phyloP scores from a whole-genome alignment of 1,140 invertebrate species.

The Diprion similis region DNA sequence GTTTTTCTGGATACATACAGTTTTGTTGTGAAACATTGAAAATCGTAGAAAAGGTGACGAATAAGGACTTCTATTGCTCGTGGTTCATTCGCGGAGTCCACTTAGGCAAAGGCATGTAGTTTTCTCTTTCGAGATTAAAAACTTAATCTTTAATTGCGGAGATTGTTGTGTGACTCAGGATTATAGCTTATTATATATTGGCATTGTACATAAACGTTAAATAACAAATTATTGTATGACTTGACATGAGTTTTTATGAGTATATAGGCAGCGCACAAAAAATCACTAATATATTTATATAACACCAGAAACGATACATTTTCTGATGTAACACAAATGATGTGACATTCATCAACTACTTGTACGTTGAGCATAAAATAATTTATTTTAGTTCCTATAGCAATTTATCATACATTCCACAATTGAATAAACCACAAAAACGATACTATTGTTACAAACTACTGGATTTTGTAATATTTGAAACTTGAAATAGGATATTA shows the following conservation, averaged over 20 bases:
- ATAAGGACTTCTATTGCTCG: neutral
- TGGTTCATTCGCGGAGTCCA: neutral
- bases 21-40: too few species aligned
- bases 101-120: neutral
- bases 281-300: neutral
- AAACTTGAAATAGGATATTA: neutral
- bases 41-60: too few species aligned
- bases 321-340: neutral
- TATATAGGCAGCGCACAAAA: conserved; percentile 2
- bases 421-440: neutral
- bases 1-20: too few species aligned
- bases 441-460: neutral
- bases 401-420: neutral
- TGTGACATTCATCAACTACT: neutral
- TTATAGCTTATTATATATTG: neutral
- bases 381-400: conserved; percentile 11
- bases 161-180: neutral
- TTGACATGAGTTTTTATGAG: neutral
- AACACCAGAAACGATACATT: neutral
- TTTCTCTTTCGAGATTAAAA: neutral
- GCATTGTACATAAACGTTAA: conserved; percentile 12
- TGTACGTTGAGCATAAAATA: neutral
- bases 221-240: neutral
- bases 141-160: neutral
- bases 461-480: conserved; percentile 9